Conservation (phyloP, 2,888 invertebrate genomes). For the Oegoconia quadripuncta region DNA sequence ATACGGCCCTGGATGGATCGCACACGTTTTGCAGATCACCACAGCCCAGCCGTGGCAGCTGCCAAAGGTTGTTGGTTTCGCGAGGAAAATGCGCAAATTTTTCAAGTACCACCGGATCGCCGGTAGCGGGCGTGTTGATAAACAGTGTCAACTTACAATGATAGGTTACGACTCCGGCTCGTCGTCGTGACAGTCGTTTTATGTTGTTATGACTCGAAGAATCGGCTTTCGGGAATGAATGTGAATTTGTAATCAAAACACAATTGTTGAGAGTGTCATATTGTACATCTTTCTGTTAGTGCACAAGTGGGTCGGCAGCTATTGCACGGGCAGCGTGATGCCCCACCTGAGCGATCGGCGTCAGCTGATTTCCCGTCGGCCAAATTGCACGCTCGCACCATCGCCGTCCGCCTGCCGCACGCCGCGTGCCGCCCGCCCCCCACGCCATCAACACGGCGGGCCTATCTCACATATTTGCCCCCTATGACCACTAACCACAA, state of each 20-base stretch:
- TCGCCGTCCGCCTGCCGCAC: constrained; percentile 49
- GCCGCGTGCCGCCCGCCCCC: constrained; percentile 26
- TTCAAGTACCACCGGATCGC: constrained; percentile 43
- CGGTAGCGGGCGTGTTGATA: constrained; percentile 59
- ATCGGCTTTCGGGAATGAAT: constrained; percentile 43
- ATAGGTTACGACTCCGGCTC: constrained; percentile 38
- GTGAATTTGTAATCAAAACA: constrained; percentile 44
- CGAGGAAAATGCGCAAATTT: constrained; percentile 42
- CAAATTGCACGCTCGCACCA: constrained; percentile 20
- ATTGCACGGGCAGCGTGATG: constrained; percentile 4
- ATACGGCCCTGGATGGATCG: constrained; percentile 46
- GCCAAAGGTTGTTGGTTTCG: constrained; percentile 48
- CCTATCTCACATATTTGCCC: too few species aligned
- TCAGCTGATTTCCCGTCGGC: constrained; percentile 60
- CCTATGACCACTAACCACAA: too few species aligned
- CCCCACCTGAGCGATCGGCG: constrained; percentile 24
- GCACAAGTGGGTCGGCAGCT: constrained; percentile 13
- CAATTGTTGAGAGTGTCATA: constrained; percentile 25
- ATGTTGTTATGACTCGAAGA: constrained; percentile 46
- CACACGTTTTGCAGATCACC: constrained; percentile 42
- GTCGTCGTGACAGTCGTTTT: constrained; percentile 38
- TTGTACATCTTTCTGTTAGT: constrained; percentile 14
- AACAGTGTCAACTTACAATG: constrained; percentile 67
- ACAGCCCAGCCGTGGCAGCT: constrained; percentile 35
- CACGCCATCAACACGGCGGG: too few species aligned